A percentile compares a stretch with the other conserved stretches of the same genome.
Evolutionary conservation across 2,888 invertebrate genomes (phyloP).

Genomic region (Catonia carolina): DNA sequence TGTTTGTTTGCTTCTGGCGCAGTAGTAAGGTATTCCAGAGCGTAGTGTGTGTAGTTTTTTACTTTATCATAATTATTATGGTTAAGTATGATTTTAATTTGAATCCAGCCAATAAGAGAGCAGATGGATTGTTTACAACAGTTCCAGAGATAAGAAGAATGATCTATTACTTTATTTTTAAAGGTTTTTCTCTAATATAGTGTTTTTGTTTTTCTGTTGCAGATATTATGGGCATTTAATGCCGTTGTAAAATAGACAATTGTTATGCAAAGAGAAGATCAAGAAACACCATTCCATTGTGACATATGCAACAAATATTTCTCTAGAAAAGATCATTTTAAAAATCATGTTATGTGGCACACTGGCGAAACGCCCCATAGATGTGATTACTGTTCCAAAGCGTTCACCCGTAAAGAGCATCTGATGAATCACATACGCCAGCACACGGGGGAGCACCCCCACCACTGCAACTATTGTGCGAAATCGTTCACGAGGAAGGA

Average conservation of each 20-base stretch:
- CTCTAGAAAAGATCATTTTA: conserved; percentile 78
- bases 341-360: conserved; percentile 76
- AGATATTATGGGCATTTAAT: conserved; percentile 14
- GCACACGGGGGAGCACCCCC: conserved; percentile 49
- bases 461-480: conserved; percentile 71
- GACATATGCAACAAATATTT: conserved; percentile 81
- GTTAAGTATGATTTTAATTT: too few relatives aligned
- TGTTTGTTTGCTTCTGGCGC: too few relatives aligned
- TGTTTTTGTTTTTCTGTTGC: background rate
- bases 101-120: too few relatives aligned
- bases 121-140: too few relatives aligned
- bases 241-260: background rate
- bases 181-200: too few relatives aligned
- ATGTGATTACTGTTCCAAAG: conserved; percentile 72
- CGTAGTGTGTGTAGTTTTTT: too few relatives aligned
- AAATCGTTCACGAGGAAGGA: conserved; percentile 82
- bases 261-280: conserved; percentile 5
- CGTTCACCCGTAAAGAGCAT: conserved; percentile 71
- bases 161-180: too few relatives aligned
- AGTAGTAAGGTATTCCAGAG: too few relatives aligned
- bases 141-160: too few relatives aligned
- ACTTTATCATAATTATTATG: too few relatives aligned
- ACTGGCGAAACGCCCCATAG: conserved; percentile 67
- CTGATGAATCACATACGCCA: conserved; percentile 64
- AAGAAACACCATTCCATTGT: conserved; percentile 49